These are phyloP conservation scores for Hybognathus amarus DNA, from an alignment of 2,797 vertebrate species.

Conservation along the genomic window DNA sequence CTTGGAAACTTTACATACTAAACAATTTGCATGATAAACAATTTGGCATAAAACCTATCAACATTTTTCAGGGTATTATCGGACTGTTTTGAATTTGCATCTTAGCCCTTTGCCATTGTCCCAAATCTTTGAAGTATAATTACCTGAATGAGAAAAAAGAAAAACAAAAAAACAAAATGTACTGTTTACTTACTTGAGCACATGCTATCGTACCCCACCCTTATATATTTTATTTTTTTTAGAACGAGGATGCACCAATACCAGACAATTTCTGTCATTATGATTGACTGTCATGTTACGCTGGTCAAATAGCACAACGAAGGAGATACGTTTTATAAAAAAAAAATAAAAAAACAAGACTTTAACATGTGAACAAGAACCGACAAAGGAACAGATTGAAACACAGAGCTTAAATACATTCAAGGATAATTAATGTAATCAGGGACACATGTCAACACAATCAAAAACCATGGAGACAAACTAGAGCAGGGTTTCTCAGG, in stretches of 20 bases:
- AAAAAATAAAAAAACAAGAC: not conserved
- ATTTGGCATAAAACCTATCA: conserved; percentile 22
- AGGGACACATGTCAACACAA: not conserved
- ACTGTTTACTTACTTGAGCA: not conserved
- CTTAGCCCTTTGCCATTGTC: not conserved
- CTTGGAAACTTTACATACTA: conserved; percentile 43
- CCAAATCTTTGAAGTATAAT: conserved; percentile 23
- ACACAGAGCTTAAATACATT: not conserved
- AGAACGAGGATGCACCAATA: not conserved
- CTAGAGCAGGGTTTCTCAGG: too few species aligned
- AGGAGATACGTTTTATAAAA: not conserved
- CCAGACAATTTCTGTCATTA: not conserved
- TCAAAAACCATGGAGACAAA: not conserved
- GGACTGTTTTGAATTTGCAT: conserved; percentile 3
- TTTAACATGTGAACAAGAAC: not conserved
- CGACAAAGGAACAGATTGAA: not conserved
- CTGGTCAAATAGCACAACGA: not conserved
- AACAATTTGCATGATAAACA: conserved; percentile 44
- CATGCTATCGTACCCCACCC: not conserved
- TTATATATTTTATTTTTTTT: not conserved
- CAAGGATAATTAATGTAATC: not conserved
- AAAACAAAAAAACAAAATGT: not conserved
- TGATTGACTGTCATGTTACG: not conserved
- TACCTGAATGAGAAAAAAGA: not conserved
- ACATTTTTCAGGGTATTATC: conserved; percentile 26